phyloP scores from a whole-genome alignment of 2,797 vertebrate genomes.

The Gymnothorax javanicus region DNA sequence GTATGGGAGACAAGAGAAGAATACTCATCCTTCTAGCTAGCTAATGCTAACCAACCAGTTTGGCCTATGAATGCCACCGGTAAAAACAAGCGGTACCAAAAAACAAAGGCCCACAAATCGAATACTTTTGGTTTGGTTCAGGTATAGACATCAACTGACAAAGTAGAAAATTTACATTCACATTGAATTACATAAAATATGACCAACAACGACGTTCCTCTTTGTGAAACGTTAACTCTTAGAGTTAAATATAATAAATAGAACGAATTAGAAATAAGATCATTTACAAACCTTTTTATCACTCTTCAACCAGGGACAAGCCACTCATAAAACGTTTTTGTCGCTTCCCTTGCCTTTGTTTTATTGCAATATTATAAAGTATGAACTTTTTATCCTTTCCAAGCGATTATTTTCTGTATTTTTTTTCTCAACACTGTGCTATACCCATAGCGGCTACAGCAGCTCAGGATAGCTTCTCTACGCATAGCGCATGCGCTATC shows the following conservation, averaged over 20 bases:
- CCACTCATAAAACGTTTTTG: conserved; percentile 58
- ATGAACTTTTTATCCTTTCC: conserved; percentile 52
- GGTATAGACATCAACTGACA: background rate
- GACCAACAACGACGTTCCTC: conserved; percentile 19
- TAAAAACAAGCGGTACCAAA: conserved; percentile 16
- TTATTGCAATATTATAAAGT: conserved; percentile 48
- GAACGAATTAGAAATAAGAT: conserved; percentile 69
- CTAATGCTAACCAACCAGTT: conserved; percentile 57
- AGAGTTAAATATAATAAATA: background rate
- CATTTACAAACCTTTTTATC: conserved; percentile 72
- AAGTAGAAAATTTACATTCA: background rate
- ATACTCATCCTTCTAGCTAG: conserved; percentile 43
- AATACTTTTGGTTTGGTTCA: conserved; percentile 41
- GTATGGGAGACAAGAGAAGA: conserved; percentile 3
- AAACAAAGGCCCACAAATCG: conserved; percentile 21
- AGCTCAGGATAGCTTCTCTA: conserved; percentile 26
- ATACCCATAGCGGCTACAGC: conserved; percentile 29
- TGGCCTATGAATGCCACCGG: conserved; percentile 42
- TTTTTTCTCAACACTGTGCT: conserved; percentile 34
- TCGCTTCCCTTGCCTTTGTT: conserved; percentile 57
- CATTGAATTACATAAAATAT: background rate
- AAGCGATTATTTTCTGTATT: conserved; percentile 27
- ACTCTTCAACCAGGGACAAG: conserved; percentile 66
- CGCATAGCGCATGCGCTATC: conserved; percentile 59
- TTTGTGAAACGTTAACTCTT: conserved; percentile 12